These are phyloP conservation scores for Hemicentrotus pulcherrimus DNA, from an alignment of 35 echinoderm and acorn worm species.

Conservation along the genomic window DNA sequence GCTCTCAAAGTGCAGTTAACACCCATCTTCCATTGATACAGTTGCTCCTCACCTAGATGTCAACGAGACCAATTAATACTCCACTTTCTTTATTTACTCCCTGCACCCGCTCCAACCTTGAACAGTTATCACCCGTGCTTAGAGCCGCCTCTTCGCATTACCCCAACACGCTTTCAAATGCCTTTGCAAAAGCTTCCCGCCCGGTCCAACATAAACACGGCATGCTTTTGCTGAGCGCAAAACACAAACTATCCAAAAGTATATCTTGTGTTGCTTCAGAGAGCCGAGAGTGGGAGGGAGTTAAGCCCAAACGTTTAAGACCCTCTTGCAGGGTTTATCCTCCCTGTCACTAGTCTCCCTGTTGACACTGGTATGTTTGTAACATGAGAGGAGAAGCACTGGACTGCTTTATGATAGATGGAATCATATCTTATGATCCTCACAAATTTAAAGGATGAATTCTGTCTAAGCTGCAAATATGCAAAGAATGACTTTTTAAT, in stretches of 20 bases:
- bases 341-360: neutral
- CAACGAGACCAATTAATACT: constrained; percentile 40
- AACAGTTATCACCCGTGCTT: constrained; percentile 13
- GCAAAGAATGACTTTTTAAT: neutral
- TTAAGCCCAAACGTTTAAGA: neutral
- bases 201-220: constrained; percentile 1
- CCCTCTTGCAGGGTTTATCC: neutral
- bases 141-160: neutral
- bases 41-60: neutral
- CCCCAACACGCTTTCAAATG: neutral
- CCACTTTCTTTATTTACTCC: constrained; percentile 6
- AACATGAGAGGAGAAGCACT: neutral
- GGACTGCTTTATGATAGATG: neutral
- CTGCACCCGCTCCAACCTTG: neutral
- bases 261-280: neutral
- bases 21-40: constrained; percentile 15
- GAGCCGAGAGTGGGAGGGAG: constrained; percentile 38
- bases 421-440: neutral
- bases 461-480: neutral
- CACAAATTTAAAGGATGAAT: constrained; percentile 19
- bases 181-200: neutral
- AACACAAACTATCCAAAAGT: constrained; percentile 25
- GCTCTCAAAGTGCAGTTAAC: constrained; percentile 35
- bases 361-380: neutral
- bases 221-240: neutral